Evolutionary conservation across 1,140 invertebrate species (phyloP).

Genomic region (Drosophila quadrilineata): DNA sequence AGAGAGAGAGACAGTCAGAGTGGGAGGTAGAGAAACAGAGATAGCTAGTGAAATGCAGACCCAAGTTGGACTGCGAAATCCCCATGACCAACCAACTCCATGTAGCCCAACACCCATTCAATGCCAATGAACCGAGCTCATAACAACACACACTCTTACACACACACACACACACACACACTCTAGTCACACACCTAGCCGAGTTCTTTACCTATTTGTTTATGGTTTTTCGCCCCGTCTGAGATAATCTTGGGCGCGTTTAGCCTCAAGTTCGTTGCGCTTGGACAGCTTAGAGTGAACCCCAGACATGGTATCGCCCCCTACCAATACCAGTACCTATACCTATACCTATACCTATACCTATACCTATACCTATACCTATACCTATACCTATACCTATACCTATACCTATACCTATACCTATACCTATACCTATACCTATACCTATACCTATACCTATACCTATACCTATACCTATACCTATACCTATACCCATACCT

Average conservation of each 20-base stretch:
- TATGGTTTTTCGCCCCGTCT: conserved; percentile 68
- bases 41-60: neutral
- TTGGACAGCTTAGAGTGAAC: conserved; percentile 48
- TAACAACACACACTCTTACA: conserved; percentile 41
- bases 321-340: too few relatives aligned
- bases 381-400: too few relatives aligned
- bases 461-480: too few relatives aligned
- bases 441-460: too few relatives aligned
- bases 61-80: neutral
- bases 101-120: conserved; percentile 53
- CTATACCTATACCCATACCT: too few relatives aligned
- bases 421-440: too few relatives aligned
- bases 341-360: too few relatives aligned
- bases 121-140: conserved; percentile 69
- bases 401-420: too few relatives aligned
- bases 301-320: neutral
- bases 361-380: too few relatives aligned
- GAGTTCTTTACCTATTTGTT: conserved; percentile 78
- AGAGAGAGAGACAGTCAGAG: too few relatives aligned
- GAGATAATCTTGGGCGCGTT: conserved; percentile 75
- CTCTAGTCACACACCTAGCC: conserved; percentile 14
- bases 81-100: conserved; percentile 14
- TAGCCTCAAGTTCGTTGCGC: conserved; percentile 75
- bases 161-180: conserved; percentile 34
- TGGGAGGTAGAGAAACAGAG: too few relatives aligned